Conservation (phyloP, 2,797 vertebrate species). For the Myotis myotis region DNA sequence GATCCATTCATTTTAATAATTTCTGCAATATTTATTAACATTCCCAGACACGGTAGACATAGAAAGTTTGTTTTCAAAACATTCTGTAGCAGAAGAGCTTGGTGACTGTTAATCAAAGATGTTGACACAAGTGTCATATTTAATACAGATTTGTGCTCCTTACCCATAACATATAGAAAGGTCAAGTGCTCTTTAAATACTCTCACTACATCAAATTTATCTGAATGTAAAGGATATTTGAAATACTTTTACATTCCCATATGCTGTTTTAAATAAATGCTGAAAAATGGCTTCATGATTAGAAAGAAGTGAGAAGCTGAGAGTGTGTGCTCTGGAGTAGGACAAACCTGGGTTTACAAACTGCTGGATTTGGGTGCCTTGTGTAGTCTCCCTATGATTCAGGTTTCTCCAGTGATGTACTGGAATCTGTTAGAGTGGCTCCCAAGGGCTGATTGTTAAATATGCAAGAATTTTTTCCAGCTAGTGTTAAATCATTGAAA, state of each 20-base stretch:
- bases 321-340: not conserved
- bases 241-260: not conserved
- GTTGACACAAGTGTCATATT: not conserved
- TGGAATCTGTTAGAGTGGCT: not conserved
- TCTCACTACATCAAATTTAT: not conserved
- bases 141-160: slow-evolving; percentile 19
- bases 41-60: not conserved
- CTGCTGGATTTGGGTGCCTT: not conserved
- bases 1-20: not conserved
- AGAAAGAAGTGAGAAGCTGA: not conserved
- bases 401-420: not conserved
- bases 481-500: not conserved
- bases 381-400: not conserved
- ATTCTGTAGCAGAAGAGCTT: not conserved
- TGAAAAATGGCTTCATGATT: not conserved
- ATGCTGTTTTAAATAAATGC: not conserved
- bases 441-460: not conserved
- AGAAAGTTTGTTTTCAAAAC: slow-evolving; percentile 27
- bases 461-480: not conserved
- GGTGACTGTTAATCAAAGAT: not conserved
- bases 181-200: not conserved
- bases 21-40: slow-evolving; percentile 38
- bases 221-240: not conserved
- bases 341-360: not conserved
- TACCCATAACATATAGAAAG: not conserved